Evolutionary conservation across 2,113 vertebrate genomes (phyloP), one percentile per base, ranked within the genome.

Genomic region (Mirounga angustirostris): DNA sequence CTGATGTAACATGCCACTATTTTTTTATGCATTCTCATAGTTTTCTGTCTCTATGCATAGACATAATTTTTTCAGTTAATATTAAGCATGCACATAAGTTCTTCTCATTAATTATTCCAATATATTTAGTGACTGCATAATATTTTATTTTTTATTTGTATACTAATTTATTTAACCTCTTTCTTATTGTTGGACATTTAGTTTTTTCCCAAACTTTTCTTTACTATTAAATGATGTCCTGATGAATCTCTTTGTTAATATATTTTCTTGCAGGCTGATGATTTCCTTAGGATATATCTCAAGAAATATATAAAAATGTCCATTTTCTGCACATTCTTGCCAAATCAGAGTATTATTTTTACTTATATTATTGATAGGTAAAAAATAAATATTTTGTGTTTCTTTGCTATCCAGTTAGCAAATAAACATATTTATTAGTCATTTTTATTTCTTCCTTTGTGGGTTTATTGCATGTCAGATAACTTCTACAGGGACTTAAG

Each of bases 71-170:
- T 80, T 73, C 21, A 86, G 52, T 76, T 93, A 82, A 71, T 19
- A 33, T 65, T 73, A 97, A 84, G 30, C 19, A 3, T 56, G 16
- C 18, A 65, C 5, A n/a, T 36, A 91, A 54, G 56, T 65, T 46
- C 10, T 13, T 65, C 33, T 33, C n/a, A 73, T 89, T 84, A 84
- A 56, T 8, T 89, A 50, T 69, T 92, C 5, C 5, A 95, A 14
- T 63, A 67, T 86, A 26, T 63, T 93, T 73, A 87, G 87, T 94
- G 7, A 71, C 4, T 78, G 21, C 1, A 54, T 52, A 56, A 56
- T 93, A 73, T 91, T 92, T 50, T 9, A 95, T 69, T 61, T 46
- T 94, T 22, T 59, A 24, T 50, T 92, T 97, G 21, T 65, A 26
- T 13, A 67, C 28, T 83, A 84, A 36, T 92, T 86, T 92, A 92